These are phyloP conservation scores for Hemichromis elongatus DNA, from an alignment of 2,113 vertebrate genomes.

Conservation along the genomic window DNA sequence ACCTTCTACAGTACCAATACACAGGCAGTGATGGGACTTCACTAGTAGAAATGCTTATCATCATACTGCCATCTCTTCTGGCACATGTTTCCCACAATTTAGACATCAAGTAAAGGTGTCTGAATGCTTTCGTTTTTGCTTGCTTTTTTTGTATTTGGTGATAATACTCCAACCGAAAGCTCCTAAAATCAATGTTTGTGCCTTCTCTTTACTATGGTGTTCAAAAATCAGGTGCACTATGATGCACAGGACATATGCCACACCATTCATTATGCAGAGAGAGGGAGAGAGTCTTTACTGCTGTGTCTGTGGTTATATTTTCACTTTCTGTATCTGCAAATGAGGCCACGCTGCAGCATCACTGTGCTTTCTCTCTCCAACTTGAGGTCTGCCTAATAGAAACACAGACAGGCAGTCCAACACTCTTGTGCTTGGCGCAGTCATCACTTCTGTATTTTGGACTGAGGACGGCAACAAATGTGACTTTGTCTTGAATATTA, in stretches of 20 bases:
- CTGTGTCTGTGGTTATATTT: background rate
- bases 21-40: background rate
- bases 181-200: background rate
- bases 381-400: constrained; percentile 3
- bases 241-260: background rate
- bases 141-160: background rate
- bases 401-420: background rate
- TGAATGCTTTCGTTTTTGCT: background rate
- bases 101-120: background rate
- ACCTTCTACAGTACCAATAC: background rate
- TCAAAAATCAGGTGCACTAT: background rate
- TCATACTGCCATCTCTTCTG: background rate
- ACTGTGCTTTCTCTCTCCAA: background rate
- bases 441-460: background rate
- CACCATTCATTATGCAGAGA: background rate
- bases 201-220: background rate
- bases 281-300: background rate
- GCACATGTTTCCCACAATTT: background rate
- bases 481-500: background rate
- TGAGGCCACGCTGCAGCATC: background rate
- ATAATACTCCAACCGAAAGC: background rate
- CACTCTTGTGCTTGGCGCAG: background rate
- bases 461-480: background rate
- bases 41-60: background rate
- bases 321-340: background rate